Percentiles rank a stretch among this genome's conserved stretches.
Conservation (phyloP, 2,797 vertebrate genomes). For the Phataginus tricuspis region DNA sequence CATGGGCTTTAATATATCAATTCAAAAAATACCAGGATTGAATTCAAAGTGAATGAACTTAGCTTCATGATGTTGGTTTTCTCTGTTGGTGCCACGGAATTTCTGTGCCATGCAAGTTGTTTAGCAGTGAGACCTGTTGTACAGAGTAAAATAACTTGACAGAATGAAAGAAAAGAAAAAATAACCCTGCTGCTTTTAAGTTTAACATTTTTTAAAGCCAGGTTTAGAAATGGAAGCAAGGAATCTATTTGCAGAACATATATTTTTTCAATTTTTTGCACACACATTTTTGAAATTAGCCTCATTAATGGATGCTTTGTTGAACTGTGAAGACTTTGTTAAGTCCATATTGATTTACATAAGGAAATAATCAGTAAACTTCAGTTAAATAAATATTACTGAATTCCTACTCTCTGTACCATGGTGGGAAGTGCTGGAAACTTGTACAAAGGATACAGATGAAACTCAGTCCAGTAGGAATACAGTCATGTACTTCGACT, state of each 20-base stretch:
- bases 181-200: conserved; percentile 5
- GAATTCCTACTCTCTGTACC: not conserved
- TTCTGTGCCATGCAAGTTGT: conserved; percentile 12
- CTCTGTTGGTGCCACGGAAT: not conserved
- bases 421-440: not conserved
- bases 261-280: not conserved
- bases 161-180: not conserved
- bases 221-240: conserved; percentile 16
- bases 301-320: not conserved
- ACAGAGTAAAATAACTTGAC: conserved; percentile 25
- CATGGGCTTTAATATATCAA: conserved; percentile 44
- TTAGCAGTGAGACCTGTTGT: not conserved
- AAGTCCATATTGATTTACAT: not conserved
- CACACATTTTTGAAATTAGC: not conserved
- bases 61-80: not conserved
- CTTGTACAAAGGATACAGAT: not conserved
- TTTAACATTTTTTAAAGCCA: not conserved
- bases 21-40: not conserved
- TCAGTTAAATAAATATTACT: conserved; percentile 8
- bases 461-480: not conserved
- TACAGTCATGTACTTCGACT: not conserved
- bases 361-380: not conserved
- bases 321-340: not conserved
- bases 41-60: conserved; percentile 14
- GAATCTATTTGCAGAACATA: not conserved